Evolutionary conservation across 2,888 invertebrate species (phyloP), one percentile per base, ranked within the genome.

Genomic region (Agapetus fuscipes): DNA sequence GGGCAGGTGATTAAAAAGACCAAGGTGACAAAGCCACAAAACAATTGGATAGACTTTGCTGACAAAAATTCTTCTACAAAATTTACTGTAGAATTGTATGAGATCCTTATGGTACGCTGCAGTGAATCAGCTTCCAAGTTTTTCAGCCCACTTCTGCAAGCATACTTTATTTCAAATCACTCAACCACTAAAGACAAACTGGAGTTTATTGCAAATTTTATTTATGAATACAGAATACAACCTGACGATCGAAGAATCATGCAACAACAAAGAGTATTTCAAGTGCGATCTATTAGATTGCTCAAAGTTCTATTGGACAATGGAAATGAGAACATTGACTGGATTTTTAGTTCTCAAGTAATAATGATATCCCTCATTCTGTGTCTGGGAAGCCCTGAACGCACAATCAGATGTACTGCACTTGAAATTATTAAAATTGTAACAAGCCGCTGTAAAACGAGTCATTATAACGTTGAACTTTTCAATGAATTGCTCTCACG

Each of bases 301-400:
- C 30, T 42, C 12, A 30, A 39, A 16, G 13, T 37, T 6, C 24
- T 35, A 38, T 14, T 41, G 15, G 10, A 17, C 3, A 29, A 37
- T 24, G 20, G 35, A 10, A 11, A 17, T 14, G 27, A 35, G 9
- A 34, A 36, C 31, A 16, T 52, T 9, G 53, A 56, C 30, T 66
- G 67, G 69, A 49, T 65, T 20, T 60, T 56, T 31, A 61, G 65
- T 30, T 65, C 67, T 1, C 62, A 68, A 54, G 59, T 65, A 5
- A 56, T 73, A 1, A 56, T 79, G 3, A 58, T 65, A 0, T 61
- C 74, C 39, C 59, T 74, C 11, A 44, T 82, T 20, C 58, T 79
- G 1, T 74, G 76, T 9, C 59, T 83, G 4, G 66, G 69, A 28
- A 72, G 76, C 46, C 65, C 71, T n/a, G n/a, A n/a, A n/a, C n/a